Evolutionary conservation across 2,113 vertebrate genomes (phyloP).

Genomic region (Platanista minor): DNA sequence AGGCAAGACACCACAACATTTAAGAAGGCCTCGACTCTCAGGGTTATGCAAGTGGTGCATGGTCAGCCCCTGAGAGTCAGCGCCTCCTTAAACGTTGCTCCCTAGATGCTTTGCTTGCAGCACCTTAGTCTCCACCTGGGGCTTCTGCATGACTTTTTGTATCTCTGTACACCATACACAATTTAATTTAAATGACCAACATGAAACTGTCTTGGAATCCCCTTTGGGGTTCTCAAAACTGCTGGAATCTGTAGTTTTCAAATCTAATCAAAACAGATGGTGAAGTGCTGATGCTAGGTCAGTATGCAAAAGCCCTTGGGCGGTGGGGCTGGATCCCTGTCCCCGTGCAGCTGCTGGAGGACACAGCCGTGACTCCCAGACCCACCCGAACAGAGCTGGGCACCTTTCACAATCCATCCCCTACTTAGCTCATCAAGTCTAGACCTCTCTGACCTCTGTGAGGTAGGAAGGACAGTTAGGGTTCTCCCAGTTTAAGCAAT

Average conservation of each 20-base stretch:
- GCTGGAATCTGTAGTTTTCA: neutral
- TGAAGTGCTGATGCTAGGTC: neutral
- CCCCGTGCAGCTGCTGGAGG: neutral
- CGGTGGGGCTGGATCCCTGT: fast-evolving
- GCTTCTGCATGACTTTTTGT: neutral
- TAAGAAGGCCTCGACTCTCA: neutral
- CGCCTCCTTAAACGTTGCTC: neutral
- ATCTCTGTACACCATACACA: neutral
- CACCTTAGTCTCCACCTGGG: neutral
- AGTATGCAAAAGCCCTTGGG: neutral
- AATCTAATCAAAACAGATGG: neutral
- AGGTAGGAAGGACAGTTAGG: neutral
- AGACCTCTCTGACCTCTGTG: neutral
- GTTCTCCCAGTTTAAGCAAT: neutral
- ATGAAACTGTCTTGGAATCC: neutral
- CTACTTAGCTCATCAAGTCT: neutral
- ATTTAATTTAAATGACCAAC: neutral
- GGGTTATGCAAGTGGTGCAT: neutral
- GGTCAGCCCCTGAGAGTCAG: neutral
- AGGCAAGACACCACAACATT: neutral
- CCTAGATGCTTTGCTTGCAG: neutral
- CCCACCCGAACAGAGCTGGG: neutral
- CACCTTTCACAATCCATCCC: neutral
- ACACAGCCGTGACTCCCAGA: fast-evolving
- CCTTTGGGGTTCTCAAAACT: neutral